A percentile compares a stretch with the other conserved stretches of the same genome.
phyloP scores from a whole-genome alignment of 2,888 invertebrate genomes.

The Hofmannophila pseudospretella region DNA sequence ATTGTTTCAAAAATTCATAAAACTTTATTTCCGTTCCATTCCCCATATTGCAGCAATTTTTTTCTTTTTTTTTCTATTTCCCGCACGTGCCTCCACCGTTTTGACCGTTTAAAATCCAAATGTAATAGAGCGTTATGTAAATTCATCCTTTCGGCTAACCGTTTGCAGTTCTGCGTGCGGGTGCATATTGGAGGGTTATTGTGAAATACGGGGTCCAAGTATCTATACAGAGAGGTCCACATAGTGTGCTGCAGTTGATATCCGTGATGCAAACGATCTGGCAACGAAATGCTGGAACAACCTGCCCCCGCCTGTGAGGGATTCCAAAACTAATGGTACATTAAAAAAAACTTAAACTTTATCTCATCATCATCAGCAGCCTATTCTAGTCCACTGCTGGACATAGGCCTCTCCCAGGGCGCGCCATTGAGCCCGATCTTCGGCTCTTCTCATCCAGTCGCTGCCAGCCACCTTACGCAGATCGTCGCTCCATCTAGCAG shows the following conservation, averaged over 20 bases:
- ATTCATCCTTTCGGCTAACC: slow-evolving; percentile 19
- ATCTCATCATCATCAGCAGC: no score
- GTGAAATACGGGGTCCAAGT: slow-evolving; percentile 1
- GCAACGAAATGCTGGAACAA: no score
- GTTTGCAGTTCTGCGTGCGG: not conserved
- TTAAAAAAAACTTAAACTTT: no score
- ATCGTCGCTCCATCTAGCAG: no score
- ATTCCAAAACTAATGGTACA: no score
- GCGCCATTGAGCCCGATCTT: no score
- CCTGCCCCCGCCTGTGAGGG: no score
- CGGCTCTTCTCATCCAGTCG: no score
- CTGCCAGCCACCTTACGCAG: no score
- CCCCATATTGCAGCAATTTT: slow-evolving; percentile 13
- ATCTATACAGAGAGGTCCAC: not conserved
- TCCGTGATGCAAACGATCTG: no score
- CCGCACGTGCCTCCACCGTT: slow-evolving; percentile 28
- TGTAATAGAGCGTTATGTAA: slow-evolving; percentile 50
- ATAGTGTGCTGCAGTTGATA: not conserved
- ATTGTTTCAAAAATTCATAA: slow-evolving; percentile 20
- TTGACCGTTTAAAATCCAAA: slow-evolving; percentile 38
- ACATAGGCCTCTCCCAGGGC: no score
- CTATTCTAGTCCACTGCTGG: no score
- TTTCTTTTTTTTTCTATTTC: slow-evolving; percentile 26
- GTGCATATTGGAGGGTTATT: slow-evolving; percentile 4
- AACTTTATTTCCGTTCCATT: slow-evolving; percentile 19